Conservation (phyloP, 2,113 vertebrate species). For the Formicarius rufipectus region DNA sequence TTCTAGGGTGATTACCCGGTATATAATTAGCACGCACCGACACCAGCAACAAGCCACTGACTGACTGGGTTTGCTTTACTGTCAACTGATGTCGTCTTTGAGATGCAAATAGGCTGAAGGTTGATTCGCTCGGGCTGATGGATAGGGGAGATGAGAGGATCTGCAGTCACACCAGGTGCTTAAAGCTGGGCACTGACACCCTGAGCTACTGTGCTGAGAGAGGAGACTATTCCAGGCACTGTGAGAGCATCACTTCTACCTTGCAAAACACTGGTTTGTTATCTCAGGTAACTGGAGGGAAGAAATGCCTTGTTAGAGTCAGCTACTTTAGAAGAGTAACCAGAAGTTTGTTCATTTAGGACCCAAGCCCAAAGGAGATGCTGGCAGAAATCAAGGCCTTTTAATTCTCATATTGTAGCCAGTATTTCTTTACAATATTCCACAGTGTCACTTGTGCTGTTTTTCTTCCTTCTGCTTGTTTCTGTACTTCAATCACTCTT, state of each 20-base stretch:
- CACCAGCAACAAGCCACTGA: neutral
- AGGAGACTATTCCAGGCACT: neutral
- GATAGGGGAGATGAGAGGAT: neutral
- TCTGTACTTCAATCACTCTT: too few relatives aligned
- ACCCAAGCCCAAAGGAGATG: neutral
- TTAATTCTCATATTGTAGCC: neutral
- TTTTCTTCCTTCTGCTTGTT: neutral
- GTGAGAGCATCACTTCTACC: neutral
- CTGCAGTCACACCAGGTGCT: neutral
- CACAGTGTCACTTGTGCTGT: neutral
- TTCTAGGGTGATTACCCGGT: neutral
- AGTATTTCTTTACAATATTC: neutral
- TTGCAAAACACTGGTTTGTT: neutral
- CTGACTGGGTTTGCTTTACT: neutral
- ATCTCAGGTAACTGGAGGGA: neutral
- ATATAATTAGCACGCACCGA: neutral
- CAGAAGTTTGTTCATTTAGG: neutral
- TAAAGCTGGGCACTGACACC: neutral
- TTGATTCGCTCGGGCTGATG: neutral
- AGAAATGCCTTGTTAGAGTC: neutral
- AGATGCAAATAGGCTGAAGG: neutral
- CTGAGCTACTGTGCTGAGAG: rapidly evolving
- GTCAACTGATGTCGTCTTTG: neutral
- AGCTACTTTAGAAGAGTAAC: neutral
- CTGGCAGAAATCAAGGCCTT: neutral